Evolutionary conservation across 2,888 invertebrate genomes (phyloP).

Genomic region (Leucozona laternaria): DNA sequence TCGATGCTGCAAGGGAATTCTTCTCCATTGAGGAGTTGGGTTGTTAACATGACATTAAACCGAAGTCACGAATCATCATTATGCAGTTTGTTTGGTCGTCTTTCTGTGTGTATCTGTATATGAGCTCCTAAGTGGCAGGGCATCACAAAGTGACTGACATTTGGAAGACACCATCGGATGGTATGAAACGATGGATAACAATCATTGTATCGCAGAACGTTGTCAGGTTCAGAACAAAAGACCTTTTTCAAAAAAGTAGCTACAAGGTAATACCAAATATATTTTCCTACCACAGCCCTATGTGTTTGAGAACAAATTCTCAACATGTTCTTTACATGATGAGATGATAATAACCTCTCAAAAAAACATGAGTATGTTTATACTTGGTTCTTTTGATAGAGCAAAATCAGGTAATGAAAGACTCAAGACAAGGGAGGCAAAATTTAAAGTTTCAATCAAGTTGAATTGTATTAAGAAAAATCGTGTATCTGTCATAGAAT

Average conservation of each 20-base stretch:
- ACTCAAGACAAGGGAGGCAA: neutral
- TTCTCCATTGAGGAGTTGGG: slow-evolving; percentile 18
- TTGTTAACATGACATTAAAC: slow-evolving; percentile 70
- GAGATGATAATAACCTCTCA: neutral
- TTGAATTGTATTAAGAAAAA: neutral
- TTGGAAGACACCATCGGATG: slow-evolving; percentile 29
- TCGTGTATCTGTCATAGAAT: neutral
- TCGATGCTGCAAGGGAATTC: slow-evolving; percentile 26
- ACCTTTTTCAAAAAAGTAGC: slow-evolving; percentile 10
- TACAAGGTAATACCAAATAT: no score
- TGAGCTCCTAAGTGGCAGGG: slow-evolving; percentile 44
- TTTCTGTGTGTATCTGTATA: slow-evolving; percentile 3
- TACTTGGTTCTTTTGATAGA: neutral
- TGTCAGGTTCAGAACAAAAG: slow-evolving; percentile 23
- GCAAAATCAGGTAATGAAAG: neutral
- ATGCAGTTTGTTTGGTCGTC: slow-evolving; percentile 52
- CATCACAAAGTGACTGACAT: slow-evolving; percentile 53
- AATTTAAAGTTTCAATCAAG: neutral
- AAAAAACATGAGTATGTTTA: neutral
- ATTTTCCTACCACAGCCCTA: neutral
- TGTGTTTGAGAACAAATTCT: neutral
- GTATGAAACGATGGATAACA: slow-evolving; percentile 7
- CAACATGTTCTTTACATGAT: neutral
- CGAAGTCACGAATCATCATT: slow-evolving; percentile 70
- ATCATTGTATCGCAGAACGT: slow-evolving; percentile 11